Conservation (phyloP, 2,797 vertebrate species). For the Molossus molossus region DNA sequence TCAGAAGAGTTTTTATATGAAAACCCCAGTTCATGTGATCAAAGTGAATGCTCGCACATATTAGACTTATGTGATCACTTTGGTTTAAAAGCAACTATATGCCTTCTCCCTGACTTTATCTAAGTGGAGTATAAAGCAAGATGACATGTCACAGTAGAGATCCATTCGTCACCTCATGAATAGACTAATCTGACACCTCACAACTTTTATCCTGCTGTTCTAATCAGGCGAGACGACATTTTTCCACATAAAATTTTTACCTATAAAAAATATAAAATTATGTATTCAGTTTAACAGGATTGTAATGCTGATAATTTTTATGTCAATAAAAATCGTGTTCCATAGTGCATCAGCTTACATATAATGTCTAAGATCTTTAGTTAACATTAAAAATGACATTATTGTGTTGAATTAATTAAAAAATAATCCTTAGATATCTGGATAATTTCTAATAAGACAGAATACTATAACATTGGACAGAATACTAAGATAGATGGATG, state of each 20-base stretch:
- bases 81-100: neutral
- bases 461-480: neutral
- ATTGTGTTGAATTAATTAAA: neutral
- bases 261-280: slow-evolving; percentile 35
- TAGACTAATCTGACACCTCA: neutral
- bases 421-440: neutral
- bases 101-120: neutral
- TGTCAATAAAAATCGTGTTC: neutral
- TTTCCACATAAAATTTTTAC: neutral
- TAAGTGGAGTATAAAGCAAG: neutral
- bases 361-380: neutral
- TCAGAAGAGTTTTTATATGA: neutral
- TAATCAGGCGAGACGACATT: neutral
- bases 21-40: slow-evolving; percentile 1
- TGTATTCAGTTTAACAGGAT: neutral
- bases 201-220: neutral
- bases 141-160: neutral
- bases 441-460: neutral
- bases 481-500: too few species aligned
- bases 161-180: neutral
- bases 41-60: neutral
- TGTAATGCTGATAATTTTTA: neutral
- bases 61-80: neutral
- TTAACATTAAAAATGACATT: slow-evolving; percentile 23
- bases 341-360: neutral